Percentiles rank a stretch among this genome's conserved stretches.
Evolutionary conservation across 2,888 invertebrate species (phyloP).

Genomic region (Acronicta aceris): DNA sequence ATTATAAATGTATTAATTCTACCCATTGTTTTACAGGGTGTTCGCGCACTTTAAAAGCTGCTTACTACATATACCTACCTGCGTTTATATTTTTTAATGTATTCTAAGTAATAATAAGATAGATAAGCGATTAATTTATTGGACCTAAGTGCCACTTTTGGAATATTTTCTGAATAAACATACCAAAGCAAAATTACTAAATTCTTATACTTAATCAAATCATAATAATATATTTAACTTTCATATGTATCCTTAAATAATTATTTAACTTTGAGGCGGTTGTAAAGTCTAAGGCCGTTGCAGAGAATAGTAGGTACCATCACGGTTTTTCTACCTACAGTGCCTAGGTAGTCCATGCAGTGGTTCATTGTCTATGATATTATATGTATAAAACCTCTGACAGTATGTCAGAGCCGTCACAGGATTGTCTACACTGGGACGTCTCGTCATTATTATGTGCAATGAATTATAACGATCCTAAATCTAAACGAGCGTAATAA

Average conservation of each 20-base stretch:
- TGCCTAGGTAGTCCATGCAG: conserved; percentile 17
- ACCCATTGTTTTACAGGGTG: conserved; percentile 72
- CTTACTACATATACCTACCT: conserved; percentile 48
- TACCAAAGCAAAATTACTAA: conserved; percentile 48
- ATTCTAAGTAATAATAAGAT: conserved; percentile 49
- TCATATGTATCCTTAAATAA: conserved; percentile 18
- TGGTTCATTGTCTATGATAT: neutral
- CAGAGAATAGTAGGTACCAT: neutral
- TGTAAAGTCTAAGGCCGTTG: neutral
- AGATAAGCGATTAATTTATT: conserved; percentile 58
- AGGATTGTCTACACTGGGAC: too few relatives aligned
- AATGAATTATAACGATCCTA: too few relatives aligned
- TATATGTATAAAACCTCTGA: too few relatives aligned
- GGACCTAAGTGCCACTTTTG: conserved; percentile 70
- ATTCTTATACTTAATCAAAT: conserved; percentile 11
- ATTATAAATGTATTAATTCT: conserved; percentile 16
- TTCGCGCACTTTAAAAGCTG: conserved; percentile 76
- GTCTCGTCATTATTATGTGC: too few relatives aligned
- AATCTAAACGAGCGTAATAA: too few relatives aligned
- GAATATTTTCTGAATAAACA: conserved; percentile 56
- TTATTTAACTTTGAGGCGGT: conserved; percentile 8
- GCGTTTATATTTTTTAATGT: conserved; percentile 52
- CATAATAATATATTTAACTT: conserved; percentile 10
- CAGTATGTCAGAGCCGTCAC: too few relatives aligned
- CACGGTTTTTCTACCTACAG: too few relatives aligned